A percentile compares a stretch with the other conserved stretches of the same genome.
These are phyloP conservation scores for Ridgeia piscesae DNA, from an alignment of 1,140 invertebrate genomes.

Conservation along the genomic window DNA sequence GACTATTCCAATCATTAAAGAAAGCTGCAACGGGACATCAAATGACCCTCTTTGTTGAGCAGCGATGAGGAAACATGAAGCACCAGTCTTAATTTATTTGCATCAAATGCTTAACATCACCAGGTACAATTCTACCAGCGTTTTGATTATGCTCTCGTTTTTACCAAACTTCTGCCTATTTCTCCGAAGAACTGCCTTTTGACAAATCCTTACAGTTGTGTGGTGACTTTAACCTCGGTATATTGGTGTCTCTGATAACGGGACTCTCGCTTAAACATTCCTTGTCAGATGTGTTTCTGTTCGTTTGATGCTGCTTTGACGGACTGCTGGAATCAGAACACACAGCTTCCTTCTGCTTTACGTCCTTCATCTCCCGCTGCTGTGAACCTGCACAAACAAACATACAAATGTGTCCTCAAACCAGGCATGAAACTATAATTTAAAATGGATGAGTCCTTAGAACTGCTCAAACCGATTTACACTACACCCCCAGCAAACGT, in stretches of 20 bases:
- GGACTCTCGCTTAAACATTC: neutral
- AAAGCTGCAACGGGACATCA: neutral
- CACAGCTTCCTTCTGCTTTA: neutral
- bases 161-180: neutral
- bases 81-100: neutral
- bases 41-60: neutral
- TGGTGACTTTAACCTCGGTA: neutral
- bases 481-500: too few species aligned
- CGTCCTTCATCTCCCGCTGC: neutral
- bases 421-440: too few species aligned
- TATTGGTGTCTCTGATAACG: neutral
- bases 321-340: neutral
- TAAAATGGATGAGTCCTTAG: too few species aligned
- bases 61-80: neutral
- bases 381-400: neutral
- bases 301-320: neutral
- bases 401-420: too few species aligned
- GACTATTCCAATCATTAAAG: neutral
- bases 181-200: neutral
- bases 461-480: too few species aligned
- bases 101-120: neutral
- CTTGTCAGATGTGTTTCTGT: neutral
- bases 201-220: neutral
- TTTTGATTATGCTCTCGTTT: neutral
- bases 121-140: neutral